These are phyloP conservation scores for Platichthys flesus DNA, from an alignment of 2,113 vertebrate species.

Conservation along the genomic window DNA sequence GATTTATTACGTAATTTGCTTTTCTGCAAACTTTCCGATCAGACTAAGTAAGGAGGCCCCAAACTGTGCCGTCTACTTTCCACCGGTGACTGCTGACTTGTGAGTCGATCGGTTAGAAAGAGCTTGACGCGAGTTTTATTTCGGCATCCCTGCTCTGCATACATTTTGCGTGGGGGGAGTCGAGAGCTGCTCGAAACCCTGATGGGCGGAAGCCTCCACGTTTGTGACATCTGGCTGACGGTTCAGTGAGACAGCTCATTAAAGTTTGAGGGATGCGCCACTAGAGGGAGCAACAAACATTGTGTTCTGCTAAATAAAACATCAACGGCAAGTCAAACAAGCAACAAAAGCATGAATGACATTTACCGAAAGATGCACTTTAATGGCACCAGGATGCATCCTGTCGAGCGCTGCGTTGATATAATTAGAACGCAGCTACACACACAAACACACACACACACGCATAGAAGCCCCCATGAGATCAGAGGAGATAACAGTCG, in stretches of 20 bases:
- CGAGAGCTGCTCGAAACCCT: not conserved
- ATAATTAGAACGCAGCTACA: not conserved
- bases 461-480: not conserved
- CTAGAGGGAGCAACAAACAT: conserved; percentile 63
- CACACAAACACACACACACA: not conserved
- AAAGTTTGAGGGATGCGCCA: conserved; percentile 45
- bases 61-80: not conserved
- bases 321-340: conserved; percentile 14
- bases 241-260: conserved; percentile 37
- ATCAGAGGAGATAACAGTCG: not conserved
- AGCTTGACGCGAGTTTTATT: not conserved
- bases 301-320: conserved; percentile 51
- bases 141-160: not conserved
- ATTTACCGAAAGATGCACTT: conserved; percentile 7
- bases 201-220: not conserved
- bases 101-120: not conserved
- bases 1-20: conserved; percentile 15
- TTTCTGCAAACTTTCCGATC: conserved; percentile 1
- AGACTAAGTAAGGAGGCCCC: not conserved
- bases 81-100: not conserved
- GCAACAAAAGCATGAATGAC: not conserved
- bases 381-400: not conserved
- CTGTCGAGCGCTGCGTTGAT: not conserved
- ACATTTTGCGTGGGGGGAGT: not conserved
- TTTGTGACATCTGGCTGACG: conserved; percentile 19